Conservation (phyloP, 1,140 invertebrate species). For the Pollicipes pollicipes region DNA sequence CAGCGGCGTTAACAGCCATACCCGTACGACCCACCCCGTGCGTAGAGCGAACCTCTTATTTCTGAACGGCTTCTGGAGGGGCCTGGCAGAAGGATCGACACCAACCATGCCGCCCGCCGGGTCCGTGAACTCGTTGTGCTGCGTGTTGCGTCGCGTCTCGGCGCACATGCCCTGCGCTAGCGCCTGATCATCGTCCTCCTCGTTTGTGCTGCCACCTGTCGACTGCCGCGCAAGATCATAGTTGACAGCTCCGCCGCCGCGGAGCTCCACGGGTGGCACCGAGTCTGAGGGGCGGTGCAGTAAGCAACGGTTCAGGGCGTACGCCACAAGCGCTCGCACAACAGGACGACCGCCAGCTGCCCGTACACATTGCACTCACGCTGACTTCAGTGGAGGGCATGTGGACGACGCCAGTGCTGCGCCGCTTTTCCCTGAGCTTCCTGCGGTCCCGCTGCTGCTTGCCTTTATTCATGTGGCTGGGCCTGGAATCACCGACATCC, state of each 20-base stretch:
- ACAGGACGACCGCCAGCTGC: conserved; percentile 7
- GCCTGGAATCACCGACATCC: no score
- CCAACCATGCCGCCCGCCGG: no score
- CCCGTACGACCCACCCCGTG: no score
- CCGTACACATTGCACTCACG: conserved; percentile 9
- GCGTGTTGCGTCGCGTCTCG: conserved; percentile 32
- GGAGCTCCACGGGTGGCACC: no score
- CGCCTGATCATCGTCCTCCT: conserved; percentile 36
- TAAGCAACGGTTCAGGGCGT: no score
- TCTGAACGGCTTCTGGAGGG: neutral
- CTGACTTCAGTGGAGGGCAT: conserved; percentile 42
- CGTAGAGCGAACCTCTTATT: conserved; percentile 20
- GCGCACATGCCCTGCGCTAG: conserved; percentile 20
- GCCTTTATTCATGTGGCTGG: conserved; percentile 38
- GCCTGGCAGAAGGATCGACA: neutral
- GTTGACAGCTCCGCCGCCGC: no score
- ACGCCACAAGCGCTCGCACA: no score
- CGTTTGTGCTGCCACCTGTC: conserved; percentile 42
- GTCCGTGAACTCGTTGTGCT: conserved; percentile 31
- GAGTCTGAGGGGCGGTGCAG: no score
- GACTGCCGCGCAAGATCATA: no score
- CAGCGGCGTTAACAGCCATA: no score
- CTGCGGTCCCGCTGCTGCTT: conserved; percentile 40
- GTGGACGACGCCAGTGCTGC: conserved; percentile 44
- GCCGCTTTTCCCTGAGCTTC: conserved; percentile 41